Evolutionary conservation across 2,113 vertebrate genomes (phyloP).

Genomic region (Anarrhichthys ocellatus): DNA sequence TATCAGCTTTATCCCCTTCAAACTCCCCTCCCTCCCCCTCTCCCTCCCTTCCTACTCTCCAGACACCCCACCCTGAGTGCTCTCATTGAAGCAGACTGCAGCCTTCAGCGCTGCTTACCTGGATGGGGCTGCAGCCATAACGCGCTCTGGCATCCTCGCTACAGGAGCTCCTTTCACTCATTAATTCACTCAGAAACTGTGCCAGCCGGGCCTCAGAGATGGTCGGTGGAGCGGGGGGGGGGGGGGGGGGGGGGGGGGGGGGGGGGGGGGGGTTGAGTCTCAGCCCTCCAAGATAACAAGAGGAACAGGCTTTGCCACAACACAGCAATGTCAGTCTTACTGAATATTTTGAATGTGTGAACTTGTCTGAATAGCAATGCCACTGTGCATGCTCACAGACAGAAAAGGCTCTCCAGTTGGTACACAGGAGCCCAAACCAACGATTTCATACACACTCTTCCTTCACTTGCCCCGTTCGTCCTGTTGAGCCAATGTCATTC

Average conservation of each 20-base stretch:
- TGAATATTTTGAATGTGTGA: slow-evolving; percentile 64
- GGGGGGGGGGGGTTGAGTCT: background rate
- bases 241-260: background rate
- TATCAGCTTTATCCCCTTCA: slow-evolving; percentile 28
- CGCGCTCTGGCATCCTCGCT: slow-evolving; percentile 76
- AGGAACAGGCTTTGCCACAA: slow-evolving; percentile 35
- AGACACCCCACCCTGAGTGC: background rate
- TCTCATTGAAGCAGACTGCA: slow-evolving; percentile 66
- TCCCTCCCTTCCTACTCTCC: background rate
- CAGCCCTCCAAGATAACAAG: slow-evolving; percentile 27
- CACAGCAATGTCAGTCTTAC: slow-evolving; percentile 46
- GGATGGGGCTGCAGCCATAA: slow-evolving; percentile 65
- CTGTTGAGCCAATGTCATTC: background rate
- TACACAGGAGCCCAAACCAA: slow-evolving; percentile 39
- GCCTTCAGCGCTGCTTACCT: slow-evolving; percentile 59
- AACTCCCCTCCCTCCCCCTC: background rate
- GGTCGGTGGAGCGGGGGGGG: background rate
- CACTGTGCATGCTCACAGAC: slow-evolving; percentile 56
- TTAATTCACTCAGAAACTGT: slow-evolving; percentile 68
- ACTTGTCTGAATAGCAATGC: slow-evolving; percentile 64
- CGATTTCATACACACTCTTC: slow-evolving; percentile 23
- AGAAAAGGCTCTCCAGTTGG: slow-evolving; percentile 49
- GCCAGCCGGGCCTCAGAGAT: slow-evolving; percentile 24
- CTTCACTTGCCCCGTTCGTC: background rate
- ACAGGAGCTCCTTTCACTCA: slow-evolving; percentile 70